Evolutionary conservation across 2,113 vertebrate species (phyloP), one percentile per base, ranked within the genome.

Genomic region (Spea multiplicata): DNA sequence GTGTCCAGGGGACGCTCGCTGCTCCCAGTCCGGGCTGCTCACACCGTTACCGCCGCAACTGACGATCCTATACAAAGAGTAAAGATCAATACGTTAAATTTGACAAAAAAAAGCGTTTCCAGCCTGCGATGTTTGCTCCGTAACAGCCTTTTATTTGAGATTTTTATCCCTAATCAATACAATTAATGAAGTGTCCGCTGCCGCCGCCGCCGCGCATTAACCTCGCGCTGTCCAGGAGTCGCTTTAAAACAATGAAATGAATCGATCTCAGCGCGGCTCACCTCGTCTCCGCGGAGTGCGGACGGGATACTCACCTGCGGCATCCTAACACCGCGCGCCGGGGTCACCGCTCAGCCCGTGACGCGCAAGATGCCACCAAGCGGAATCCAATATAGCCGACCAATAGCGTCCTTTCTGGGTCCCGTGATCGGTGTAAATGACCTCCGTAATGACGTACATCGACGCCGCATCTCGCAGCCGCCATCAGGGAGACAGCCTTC

Each of bases 121-220:
- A 44, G 53, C 83, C 73, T 82, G 53, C 62, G 76, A 47, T 49
- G 16, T 70, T 81, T 81, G 59, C 74, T 83, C 78, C 0, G 65
- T 59, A 82, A 73, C 52, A 53, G 75, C 73, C 78, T 82, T 71
- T 71, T 52, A 70, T 83, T 78, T 82, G 76, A 70, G 83, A 13
- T 46, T 84, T 86, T 84, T 86, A 75, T 83, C 74, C 66, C 84
- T 83, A 84, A 87, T 88, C 86, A 82, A 88, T 87, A 86, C 74
- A 81, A 83, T 76, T 85, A 78, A 87, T 88, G 86, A 84, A 76
- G 81, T 85, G 71, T 78, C 83, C 66, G 75, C 67, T 82, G 83
- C 83, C 81, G 79, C 77, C 84, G 79, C 77, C 73, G n/a, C n/a
- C n/a, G n/a, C 79, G 52, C 49, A 81, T 79, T 75, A 75, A 66